Evolutionary conservation across 2,797 vertebrate genomes (phyloP).

Genomic region (Poeciliopsis infans): DNA sequence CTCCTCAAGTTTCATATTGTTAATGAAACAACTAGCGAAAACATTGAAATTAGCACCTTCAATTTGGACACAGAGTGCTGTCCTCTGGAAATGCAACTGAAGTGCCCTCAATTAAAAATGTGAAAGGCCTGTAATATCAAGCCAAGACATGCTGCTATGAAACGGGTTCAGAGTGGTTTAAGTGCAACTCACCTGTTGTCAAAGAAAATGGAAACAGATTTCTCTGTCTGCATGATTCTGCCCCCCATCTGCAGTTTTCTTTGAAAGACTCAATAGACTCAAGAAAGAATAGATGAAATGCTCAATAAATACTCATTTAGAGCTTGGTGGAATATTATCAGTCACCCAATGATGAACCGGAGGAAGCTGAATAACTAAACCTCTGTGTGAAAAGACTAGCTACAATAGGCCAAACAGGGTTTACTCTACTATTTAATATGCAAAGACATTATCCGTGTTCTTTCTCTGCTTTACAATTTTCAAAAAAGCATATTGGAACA

Average conservation of each 20-base stretch:
- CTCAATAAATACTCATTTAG: conserved; percentile 33
- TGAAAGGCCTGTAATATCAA: conserved; percentile 63
- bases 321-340: conserved; percentile 39
- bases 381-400: conserved; percentile 21
- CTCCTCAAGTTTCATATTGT: conserved; percentile 25
- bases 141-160: conserved; percentile 50
- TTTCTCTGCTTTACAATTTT: not conserved
- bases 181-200: conserved; percentile 56
- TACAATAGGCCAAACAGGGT: conserved; percentile 13
- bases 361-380: conserved; percentile 3
- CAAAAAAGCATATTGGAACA: no score
- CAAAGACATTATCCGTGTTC: conserved; percentile 25
- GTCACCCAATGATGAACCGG: conserved; percentile 18
- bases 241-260: conserved; percentile 39
- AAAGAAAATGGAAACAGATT: conserved; percentile 64
- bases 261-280: conserved; percentile 67
- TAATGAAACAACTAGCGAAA: conserved; percentile 38
- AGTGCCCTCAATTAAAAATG: conserved; percentile 66
- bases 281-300: not conserved
- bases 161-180: conserved; percentile 54
- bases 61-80: conserved; percentile 25
- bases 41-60: conserved; percentile 30
- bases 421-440: conserved; percentile 25
- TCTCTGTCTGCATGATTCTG: conserved; percentile 66
- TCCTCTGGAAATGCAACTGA: conserved; percentile 61